Conservation (phyloP, 2,113 vertebrate species). For the Crypturellus undulatus region DNA sequence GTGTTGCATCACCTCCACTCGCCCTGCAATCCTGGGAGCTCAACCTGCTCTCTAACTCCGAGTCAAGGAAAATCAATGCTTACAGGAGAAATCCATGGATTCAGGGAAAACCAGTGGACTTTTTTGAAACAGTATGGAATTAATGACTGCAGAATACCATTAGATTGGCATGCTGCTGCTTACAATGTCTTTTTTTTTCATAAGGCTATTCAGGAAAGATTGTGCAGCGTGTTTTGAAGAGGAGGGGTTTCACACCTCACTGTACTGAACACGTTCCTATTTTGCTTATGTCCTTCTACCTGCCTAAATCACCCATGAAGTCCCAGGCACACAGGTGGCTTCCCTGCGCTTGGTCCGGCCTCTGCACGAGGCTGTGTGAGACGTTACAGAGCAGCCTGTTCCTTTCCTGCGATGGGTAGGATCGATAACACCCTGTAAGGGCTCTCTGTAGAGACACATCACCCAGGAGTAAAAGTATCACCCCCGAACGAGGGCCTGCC, state of each 20-base stretch:
- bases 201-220: neutral
- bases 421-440: neutral
- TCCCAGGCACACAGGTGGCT: neutral
- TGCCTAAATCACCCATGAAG: neutral
- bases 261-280: neutral
- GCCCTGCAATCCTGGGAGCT: neutral
- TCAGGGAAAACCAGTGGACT: neutral
- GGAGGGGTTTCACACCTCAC: rapidly evolving
- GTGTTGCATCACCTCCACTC: rapidly evolving
- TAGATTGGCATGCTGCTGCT: neutral
- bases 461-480: conserved; percentile 18
- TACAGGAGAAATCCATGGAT: neutral
- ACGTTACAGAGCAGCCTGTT: neutral
- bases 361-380: neutral
- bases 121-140: neutral
- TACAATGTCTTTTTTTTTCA: neutral
- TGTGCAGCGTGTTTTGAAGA: neutral
- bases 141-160: neutral
- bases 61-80: neutral
- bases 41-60: neutral
- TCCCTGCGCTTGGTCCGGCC: neutral
- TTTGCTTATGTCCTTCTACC: neutral
- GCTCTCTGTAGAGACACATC: neutral
- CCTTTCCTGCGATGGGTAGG: neutral
- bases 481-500: neutral